phyloP scores from a whole-genome alignment of 2,113 vertebrate species.

The Oncorhynchus gorbuscha region DNA sequence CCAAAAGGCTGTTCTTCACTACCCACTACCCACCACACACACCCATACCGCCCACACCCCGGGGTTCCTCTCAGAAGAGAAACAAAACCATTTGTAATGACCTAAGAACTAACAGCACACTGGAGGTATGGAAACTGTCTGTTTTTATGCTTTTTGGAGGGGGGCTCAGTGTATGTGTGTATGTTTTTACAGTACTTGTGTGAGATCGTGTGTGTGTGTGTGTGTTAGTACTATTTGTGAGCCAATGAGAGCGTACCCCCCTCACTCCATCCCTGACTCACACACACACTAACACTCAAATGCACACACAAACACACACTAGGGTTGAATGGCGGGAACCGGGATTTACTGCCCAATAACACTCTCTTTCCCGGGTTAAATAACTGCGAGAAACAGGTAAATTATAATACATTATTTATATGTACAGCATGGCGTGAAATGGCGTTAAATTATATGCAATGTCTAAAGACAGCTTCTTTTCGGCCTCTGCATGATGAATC shows the following conservation, averaged over 20 bases:
- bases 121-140: conserved; percentile 43
- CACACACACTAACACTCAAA: conserved; percentile 17
- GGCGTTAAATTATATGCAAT: too few relatives aligned
- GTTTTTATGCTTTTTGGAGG: neutral
- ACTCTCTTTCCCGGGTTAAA: too few relatives aligned
- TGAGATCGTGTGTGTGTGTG: neutral
- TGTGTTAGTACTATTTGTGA: too few relatives aligned
- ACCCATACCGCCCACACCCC: neutral
- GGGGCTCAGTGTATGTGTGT: neutral
- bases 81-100: conserved; percentile 46
- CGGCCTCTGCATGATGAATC: too few relatives aligned
- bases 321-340: too few relatives aligned
- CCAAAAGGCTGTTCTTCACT: conserved; percentile 12
- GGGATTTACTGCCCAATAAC: neutral
- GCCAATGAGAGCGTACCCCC: too few relatives aligned
- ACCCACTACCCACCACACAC: conserved; percentile 15
- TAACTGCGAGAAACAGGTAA: too few relatives aligned
- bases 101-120: conserved; percentile 28
- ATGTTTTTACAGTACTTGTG: conserved; percentile 1
- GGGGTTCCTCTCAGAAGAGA: conserved; percentile 31
- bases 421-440: too few relatives aligned
- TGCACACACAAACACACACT: too few relatives aligned
- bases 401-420: too few relatives aligned
- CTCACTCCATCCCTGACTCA: conserved; percentile 14
- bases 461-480: too few relatives aligned